Evolutionary conservation across 2,113 vertebrate species (phyloP), one percentile per base, ranked within the genome.

Genomic region (Astatoreochromis straeleni): DNA sequence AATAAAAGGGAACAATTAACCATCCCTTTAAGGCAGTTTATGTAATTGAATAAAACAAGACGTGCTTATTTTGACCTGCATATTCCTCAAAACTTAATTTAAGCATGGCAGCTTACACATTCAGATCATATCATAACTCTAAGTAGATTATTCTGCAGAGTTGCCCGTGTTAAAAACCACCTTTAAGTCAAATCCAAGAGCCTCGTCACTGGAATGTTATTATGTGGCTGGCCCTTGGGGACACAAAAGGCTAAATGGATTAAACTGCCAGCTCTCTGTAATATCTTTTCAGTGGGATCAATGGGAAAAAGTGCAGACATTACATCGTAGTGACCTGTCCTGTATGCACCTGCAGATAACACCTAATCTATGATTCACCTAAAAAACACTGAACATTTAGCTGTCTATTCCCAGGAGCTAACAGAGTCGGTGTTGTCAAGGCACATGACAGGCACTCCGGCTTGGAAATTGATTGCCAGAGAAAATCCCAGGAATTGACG

Each of bases 311-410:
- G 53, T 58, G 81, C 4, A 54, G 54, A 78, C 79, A 89, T 87
- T 60, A 70, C 82, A 89, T 86, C 33, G 63, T 81, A 57, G 75
- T 35, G 85, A 93, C 91, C 92, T 80, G 40, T 51, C 21, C 35
- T 26, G 26, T 73, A 85, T 79, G 89, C 84, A 92, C 83, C 82
- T 92, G 57, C 42, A 85, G 92, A 94, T 93, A 94, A 91, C 88
- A 80, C 54, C 68, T 73, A 87, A 90, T 91, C 88, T 58, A 89
- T 92, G 90, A 93, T 88, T 81, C 84, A 89, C 31, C 85, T 54
- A 80, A 82, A 90, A 80, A 53, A 91, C 35, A 55, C 29, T 11
- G 83, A 38, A 57, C 88, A 53, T 87, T 86, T 83, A 85, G 83
- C 55, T 65, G 73, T 91, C 87, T 84, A 87, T 88, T 90, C 87